Base-by-base conservation (phyloP, 2,888 invertebrate species). In the Proisotoma minuta region DNA sequence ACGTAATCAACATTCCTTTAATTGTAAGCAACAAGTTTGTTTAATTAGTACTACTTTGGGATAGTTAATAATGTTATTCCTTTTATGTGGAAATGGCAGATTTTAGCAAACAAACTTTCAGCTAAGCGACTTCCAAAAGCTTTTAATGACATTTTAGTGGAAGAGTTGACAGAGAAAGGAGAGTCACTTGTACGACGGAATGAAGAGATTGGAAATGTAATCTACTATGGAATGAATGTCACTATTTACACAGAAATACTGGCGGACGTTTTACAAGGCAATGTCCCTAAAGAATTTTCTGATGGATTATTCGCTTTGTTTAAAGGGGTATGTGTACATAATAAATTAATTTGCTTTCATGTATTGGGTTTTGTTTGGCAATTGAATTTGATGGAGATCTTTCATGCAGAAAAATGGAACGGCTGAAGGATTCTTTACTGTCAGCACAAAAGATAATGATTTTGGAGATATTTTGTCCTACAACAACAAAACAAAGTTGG, bases 161-260 rank as follows among this genome's bases (percentile, higher is more conserved):
- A 67, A n/a, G 67, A 67, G 49, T 62, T 67, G 18, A 48, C 60
- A 28, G 67, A 67, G 43, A 67, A 67, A 29, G 67, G 67, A 26
- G 67, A 67, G 20, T 56, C 67, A 10, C 51, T 65, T 1, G 60
- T 67, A 43, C 48, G 67, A 2, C 39, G 64, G 29, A 64, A 64
- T 50, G 64, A 62, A 22, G 61, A 64, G 26, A 47, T 67, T 53
- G 64, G 67, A 10, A 64, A 67, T 43, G 48, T 67, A 2, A 51
- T 67, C 23, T 67, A 67, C 34, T 52, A 64, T 39, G 67, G 67
- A 24, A 65, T 67, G 67, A 67, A 67, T 56, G 67, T 67, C 2
- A 58, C 64, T 1, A 60, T 67, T 26, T 67, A 67, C 48, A 67
- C 67, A 3, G 67, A 67, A 52, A 67, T 67, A 20, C 47, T 67